phyloP scores from a whole-genome alignment of 1,140 invertebrate species.

The Zaprionus nigranus region DNA sequence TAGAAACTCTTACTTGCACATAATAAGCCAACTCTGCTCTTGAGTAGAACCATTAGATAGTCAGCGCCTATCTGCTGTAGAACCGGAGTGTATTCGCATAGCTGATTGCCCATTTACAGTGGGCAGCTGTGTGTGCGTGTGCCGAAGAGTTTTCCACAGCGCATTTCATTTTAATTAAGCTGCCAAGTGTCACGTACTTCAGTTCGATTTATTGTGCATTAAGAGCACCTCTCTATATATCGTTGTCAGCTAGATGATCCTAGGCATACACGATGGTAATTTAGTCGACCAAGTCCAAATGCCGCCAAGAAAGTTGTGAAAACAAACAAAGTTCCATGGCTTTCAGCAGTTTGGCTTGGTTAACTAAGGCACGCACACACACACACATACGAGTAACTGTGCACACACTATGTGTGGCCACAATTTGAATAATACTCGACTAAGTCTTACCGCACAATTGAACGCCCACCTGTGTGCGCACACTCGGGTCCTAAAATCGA shows the following conservation, averaged over 20 bases:
- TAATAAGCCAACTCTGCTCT: background rate
- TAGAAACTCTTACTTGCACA: background rate
- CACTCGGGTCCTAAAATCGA: slow-evolving; percentile 5
- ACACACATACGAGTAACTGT: background rate
- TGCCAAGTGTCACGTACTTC: slow-evolving; percentile 71
- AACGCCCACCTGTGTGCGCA: slow-evolving; percentile 36
- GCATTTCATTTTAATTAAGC: slow-evolving; percentile 76
- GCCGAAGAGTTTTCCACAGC: slow-evolving; percentile 51
- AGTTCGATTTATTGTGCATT: slow-evolving; percentile 70
- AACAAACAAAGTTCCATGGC: slow-evolving; percentile 22
- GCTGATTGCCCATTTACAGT: slow-evolving; percentile 11
- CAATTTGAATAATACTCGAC: slow-evolving; percentile 62
- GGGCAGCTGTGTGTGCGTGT: slow-evolving; percentile 1
- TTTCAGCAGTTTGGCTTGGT: slow-evolving; percentile 22
- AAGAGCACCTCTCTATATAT: slow-evolving; percentile 10
- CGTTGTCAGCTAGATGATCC: background rate
- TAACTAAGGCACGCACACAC: slow-evolving; percentile 39
- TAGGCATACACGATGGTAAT: slow-evolving; percentile 50
- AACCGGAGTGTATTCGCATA: slow-evolving; percentile 41
- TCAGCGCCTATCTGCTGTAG: background rate
- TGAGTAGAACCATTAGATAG: background rate
- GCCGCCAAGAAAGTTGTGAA: slow-evolving; percentile 14
- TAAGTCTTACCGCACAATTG: slow-evolving; percentile 33
- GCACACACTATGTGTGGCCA: slow-evolving; percentile 40
- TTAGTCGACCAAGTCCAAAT: slow-evolving; percentile 22